A percentile compares a stretch with the other conserved stretches of the same genome.
Conservation (phyloP, 2,888 invertebrate species). For the Athalia rosae region DNA sequence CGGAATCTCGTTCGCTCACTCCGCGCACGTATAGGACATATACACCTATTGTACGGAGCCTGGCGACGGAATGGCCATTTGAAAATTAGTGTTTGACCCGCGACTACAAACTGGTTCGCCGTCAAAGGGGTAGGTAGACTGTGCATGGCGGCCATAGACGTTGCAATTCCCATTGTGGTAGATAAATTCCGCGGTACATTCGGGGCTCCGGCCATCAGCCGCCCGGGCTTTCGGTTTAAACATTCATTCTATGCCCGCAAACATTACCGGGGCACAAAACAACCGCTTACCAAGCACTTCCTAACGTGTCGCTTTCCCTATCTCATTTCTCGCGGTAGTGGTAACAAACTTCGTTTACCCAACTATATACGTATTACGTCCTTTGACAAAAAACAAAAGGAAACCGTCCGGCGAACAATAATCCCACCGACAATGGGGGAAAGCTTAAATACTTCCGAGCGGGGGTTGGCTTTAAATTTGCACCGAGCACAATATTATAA, state of each 20-base stretch:
- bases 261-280: constrained; percentile 11
- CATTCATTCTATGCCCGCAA: constrained; percentile 11
- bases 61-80: neutral
- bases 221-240: constrained; percentile 16
- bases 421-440: neutral
- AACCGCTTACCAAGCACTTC: constrained; percentile 41
- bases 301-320: neutral
- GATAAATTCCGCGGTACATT: neutral
- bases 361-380: constrained; percentile 9
- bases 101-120: neutral
- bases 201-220: neutral
- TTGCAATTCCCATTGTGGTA: constrained; percentile 31
- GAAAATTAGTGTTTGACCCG: constrained; percentile 15
- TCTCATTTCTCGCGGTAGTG: constrained; percentile 8
- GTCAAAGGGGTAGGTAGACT: constrained; percentile 15
- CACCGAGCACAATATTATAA: neutral
- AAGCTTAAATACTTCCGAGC: constrained; percentile 2
- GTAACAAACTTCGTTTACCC: constrained; percentile 11
- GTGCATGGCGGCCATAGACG: neutral
- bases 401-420: constrained; percentile 4
- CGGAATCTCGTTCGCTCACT: neutral
- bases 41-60: neutral
- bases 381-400: constrained; percentile 9
- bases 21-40: neutral
- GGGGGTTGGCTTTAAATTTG: neutral